These are phyloP conservation scores for Saccostrea echinata DNA, from an alignment of 1,140 invertebrate species.

Conservation along the genomic window DNA sequence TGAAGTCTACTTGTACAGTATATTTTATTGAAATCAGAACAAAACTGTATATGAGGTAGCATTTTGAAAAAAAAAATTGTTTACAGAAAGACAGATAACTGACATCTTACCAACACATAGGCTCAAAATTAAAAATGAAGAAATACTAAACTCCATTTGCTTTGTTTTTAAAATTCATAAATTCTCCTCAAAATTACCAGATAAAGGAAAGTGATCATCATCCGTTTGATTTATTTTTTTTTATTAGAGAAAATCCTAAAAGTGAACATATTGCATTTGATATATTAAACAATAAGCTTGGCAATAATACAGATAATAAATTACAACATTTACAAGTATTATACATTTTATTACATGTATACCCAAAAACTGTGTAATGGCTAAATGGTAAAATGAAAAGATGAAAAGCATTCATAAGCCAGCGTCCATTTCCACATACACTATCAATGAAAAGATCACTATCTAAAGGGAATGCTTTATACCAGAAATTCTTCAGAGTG, in stretches of 20 bases:
- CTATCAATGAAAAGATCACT: neutral
- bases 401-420: slow-evolving; percentile 16
- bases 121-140: too few relatives aligned
- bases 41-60: too few relatives aligned
- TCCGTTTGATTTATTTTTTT: neutral
- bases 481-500: neutral
- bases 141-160: too few relatives aligned
- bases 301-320: slow-evolving; percentile 15
- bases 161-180: too few relatives aligned
- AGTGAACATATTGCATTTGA: slow-evolving; percentile 17
- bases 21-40: too few relatives aligned
- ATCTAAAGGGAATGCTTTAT: neutral
- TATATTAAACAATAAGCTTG: slow-evolving; percentile 27
- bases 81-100: too few relatives aligned
- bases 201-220: neutral
- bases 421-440: neutral
- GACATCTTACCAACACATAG: too few relatives aligned
- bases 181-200: neutral
- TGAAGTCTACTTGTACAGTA: too few relatives aligned
- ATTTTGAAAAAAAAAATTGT: too few relatives aligned
- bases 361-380: slow-evolving; percentile 7
- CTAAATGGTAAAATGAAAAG: neutral
- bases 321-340: slow-evolving; percentile 25
- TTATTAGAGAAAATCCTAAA: slow-evolving; percentile 35
- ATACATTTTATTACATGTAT: neutral